Percentiles rank a stretch among this genome's conserved stretches.
Evolutionary conservation across 1,140 invertebrate genomes (phyloP).

Genomic region (Hyphantria cunea): DNA sequence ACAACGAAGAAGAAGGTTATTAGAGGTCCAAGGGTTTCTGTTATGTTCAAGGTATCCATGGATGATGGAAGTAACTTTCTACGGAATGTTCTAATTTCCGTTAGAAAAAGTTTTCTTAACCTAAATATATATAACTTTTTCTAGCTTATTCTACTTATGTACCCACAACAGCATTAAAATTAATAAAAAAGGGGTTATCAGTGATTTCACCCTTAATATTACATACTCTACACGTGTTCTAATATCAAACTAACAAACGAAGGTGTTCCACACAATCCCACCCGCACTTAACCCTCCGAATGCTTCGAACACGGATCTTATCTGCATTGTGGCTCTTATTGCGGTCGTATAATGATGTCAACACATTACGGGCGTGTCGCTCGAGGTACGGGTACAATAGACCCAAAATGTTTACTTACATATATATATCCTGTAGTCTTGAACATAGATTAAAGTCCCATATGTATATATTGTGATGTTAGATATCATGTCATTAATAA

Average conservation of each 20-base stretch:
- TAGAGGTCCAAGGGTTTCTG: too few relatives aligned
- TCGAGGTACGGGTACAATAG: constrained; percentile 19
- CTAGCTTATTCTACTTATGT: too few relatives aligned
- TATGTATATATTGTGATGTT: not conserved
- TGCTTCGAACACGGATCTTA: constrained; percentile 55
- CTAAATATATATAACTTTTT: too few relatives aligned
- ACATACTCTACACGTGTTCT: constrained; percentile 11
- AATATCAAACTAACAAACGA: constrained; percentile 25
- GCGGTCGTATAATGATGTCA: constrained; percentile 62
- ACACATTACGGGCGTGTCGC: constrained; percentile 49
- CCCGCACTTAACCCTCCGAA: constrained; percentile 42
- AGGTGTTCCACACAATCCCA: constrained; percentile 12
- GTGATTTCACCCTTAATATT: too few relatives aligned
- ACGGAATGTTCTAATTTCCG: too few relatives aligned
- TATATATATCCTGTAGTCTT: not conserved
- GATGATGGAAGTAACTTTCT: too few relatives aligned
- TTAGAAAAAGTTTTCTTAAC: too few relatives aligned
- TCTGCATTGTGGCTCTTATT: constrained; percentile 67
- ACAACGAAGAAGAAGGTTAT: too few relatives aligned
- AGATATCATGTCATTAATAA: too few relatives aligned
- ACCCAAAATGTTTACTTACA: constrained; percentile 15
- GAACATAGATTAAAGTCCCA: constrained; percentile 1
- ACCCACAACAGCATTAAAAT: too few relatives aligned
- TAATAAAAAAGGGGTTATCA: not conserved
- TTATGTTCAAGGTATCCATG: too few relatives aligned